Evolutionary conservation across 2,888 invertebrate species (phyloP), one percentile per base, ranked within the genome.

Genomic region (Scaptomyza tumidula): DNA sequence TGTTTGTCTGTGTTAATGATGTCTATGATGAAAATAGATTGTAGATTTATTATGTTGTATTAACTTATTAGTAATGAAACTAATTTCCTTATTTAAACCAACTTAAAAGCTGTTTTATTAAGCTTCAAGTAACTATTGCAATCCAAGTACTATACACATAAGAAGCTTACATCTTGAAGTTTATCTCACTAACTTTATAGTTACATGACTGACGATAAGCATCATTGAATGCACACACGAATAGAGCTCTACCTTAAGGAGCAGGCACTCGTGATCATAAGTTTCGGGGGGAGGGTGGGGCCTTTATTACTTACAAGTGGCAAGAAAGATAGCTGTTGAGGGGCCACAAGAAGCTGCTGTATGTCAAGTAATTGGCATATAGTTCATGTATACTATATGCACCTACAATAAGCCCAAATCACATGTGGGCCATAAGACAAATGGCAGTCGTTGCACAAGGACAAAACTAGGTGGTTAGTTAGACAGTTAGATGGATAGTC

Each of bases 361-460:
- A 14, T 39, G 7, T 43, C 54, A 61, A 55, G 53, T 85, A 80
- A 80, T 80, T 81, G 81, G 71, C 80, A 67, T 43, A 65, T 56
- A 55, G 3, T 10, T 11, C 7, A 33, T 33, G 33, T 33, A 33
- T 33, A 19, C 5, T 62, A 39, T 52, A 59, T 61, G 48, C 61
- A 57, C 59, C 64, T 68, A 68, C 54, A 64, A 49, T 58, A 44
- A 68, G 48, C 63, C 65, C 78, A 65, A 75, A 56, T 68, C 67
- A 57, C 84, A 77, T 82, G 58, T 66, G 82, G 53, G 59, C 45
- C 65, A 55, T 54, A 78, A 78, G 75, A 78, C 69, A 64, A 78
- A 75, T 75, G 74, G 46, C 68, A 72, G 55, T 33, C 59, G 10
- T 61, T 52, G 53, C 49, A 48, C 29, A 62, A 44, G 69, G 64